Evolutionary conservation across 2,113 vertebrate species (phyloP).

Genomic region (Gila orcuttii): DNA sequence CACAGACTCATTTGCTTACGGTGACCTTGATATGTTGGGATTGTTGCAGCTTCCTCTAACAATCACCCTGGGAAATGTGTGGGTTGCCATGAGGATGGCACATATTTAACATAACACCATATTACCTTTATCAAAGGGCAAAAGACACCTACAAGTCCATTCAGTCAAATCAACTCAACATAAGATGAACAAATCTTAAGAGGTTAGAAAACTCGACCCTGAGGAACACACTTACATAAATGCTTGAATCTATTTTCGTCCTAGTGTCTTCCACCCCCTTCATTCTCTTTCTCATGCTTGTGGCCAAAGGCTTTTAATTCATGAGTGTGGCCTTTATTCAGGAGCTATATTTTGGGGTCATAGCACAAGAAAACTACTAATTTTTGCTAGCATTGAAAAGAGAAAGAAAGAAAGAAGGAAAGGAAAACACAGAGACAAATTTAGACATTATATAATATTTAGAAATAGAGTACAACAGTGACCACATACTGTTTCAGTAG

Average conservation of each 20-base stretch:
- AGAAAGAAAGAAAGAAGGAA: not conserved
- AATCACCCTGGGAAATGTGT: conserved; percentile 31
- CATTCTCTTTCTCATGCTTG: not conserved
- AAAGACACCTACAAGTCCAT: conserved; percentile 18
- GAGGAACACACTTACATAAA: conserved; percentile 22
- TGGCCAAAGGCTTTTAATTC: not conserved
- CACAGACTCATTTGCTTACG: conserved; percentile 2
- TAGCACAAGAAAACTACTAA: not conserved
- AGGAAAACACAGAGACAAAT: not conserved
- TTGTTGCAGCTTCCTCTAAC: not conserved
- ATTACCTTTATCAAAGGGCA: conserved; percentile 26
- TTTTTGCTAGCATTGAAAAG: not conserved
- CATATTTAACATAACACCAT: conserved; percentile 17
- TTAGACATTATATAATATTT: not conserved
- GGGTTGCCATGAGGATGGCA: conserved; percentile 26
- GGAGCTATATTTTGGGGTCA: not conserved
- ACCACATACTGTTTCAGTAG: too few relatives aligned
- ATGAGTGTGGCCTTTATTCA: conserved; percentile 4
- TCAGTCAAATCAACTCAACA: conserved; percentile 12
- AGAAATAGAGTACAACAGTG: not conserved
- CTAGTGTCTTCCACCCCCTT: conserved; percentile 10
- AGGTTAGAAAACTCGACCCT: conserved; percentile 15
- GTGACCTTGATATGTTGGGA: conserved; percentile 17
- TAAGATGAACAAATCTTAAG: not conserved
- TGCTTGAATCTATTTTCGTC: conserved; percentile 33